A percentile compares a stretch with the other conserved stretches of the same genome.
Conservation (phyloP, 2,797 vertebrate species). For the Pogonophryne albipinna region DNA sequence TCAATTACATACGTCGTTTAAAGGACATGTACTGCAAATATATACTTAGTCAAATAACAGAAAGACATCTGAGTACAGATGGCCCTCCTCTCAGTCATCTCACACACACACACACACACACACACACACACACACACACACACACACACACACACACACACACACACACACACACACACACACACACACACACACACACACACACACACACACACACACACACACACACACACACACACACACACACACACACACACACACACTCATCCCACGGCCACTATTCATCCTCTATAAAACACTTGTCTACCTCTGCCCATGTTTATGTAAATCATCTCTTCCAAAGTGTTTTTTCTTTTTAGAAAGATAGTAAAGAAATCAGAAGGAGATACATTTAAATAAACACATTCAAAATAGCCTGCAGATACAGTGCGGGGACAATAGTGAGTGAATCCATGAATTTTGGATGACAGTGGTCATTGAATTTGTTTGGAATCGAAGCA, state of each 20-base stretch:
- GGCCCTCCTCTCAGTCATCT: conserved; percentile 22
- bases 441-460: conserved; percentile 41
- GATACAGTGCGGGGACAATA: conserved; percentile 16
- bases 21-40: background rate
- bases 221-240: background rate
- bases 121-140: background rate
- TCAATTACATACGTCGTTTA: background rate
- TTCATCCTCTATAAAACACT: conserved; percentile 41
- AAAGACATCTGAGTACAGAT: conserved; percentile 18
- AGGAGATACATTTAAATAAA: conserved; percentile 26
- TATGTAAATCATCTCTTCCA: conserved; percentile 39
- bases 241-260: background rate
- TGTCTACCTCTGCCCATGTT: conserved; percentile 29
- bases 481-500: conserved; percentile 54
- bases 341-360: conserved; percentile 27
- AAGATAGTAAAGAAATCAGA: conserved; percentile 34
- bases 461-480: conserved; percentile 30
- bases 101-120: background rate
- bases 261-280: conserved; percentile 3
- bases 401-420: conserved; percentile 14
- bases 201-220: background rate
- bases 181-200: background rate
- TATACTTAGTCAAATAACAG: conserved; percentile 17
- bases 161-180: background rate
- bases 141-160: background rate